Conservation (phyloP, 2,113 vertebrate genomes). For the Notarius quadriscutis region DNA sequence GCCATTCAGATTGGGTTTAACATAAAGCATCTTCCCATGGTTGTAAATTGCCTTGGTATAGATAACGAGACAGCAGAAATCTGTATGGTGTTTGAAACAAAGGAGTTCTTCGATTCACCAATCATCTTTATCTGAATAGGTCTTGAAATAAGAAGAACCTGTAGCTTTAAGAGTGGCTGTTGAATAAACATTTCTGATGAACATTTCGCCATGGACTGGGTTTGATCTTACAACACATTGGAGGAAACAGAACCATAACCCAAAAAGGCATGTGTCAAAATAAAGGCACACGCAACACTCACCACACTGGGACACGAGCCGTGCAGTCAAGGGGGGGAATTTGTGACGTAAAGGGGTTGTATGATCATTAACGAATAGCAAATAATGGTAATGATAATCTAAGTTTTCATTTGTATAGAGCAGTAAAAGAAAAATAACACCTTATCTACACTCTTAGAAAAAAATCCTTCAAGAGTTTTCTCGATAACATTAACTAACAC, state of each 20-base stretch:
- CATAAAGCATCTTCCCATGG: too few relatives aligned
- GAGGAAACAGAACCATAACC: not conserved
- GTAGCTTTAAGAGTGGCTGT: too few relatives aligned
- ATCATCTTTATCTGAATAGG: too few relatives aligned
- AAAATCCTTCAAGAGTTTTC: not conserved
- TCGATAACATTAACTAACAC: not conserved
- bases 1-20: too few relatives aligned
- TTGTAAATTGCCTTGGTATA: too few relatives aligned
- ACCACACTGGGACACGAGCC: not conserved
- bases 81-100: too few relatives aligned
- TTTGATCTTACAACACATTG: not conserved
- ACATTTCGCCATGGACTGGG: too few relatives aligned
- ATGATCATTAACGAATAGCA: not conserved
- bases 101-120: too few relatives aligned
- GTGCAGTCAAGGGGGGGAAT: not conserved
- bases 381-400: not conserved
- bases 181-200: too few relatives aligned
- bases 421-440: not conserved
- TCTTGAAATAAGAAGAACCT: too few relatives aligned
- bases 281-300: not conserved
- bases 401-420: not conserved
- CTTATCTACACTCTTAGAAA: not conserved
- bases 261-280: not conserved
- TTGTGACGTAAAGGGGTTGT: not conserved
- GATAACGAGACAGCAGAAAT: too few relatives aligned